Evolutionary conservation across 2,797 vertebrate species (phyloP), one percentile per base, ranked within the genome.

Genomic region (Acrossocheilus wenchowensis): DNA sequence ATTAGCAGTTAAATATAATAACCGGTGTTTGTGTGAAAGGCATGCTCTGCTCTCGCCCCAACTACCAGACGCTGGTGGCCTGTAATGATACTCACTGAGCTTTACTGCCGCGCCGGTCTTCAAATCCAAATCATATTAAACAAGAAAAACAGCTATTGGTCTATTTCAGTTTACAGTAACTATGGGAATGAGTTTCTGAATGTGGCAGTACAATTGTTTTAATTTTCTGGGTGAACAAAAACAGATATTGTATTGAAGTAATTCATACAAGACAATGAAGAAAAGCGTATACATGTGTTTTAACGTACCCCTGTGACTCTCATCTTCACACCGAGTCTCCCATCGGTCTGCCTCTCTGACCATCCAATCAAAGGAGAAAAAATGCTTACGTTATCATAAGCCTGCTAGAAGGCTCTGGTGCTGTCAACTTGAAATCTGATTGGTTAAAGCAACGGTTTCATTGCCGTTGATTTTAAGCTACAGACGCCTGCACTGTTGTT

Each of bases 1-100:
- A n/a, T 84, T 78, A 84, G 73, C 48, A 54, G 54, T 75, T 64
- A 75, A 34, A 75, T 69, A 69, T 69, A 21, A 84, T 68, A 10
- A 66, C 52, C 45, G 23, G 74, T 71, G 62, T 78, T 3, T 64
- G 43, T 66, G 41, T 26, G 26, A 57, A 26, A 64, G 57, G 34
- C 52, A n/a, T 43, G 62, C 43, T 69, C 50, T 9, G 50, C 48
- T 50, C 52, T 74, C n/a, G 62, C 26, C 26, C 30, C 2, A 17
- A 26, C 9, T 5, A 45, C n/a, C 19, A 54, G 64, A 81, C 30
- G 54, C 81, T 54, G 17, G 34, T 57, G 66, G 14, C 7, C 81
- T 45, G 50, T 30, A 72, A 30, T 73, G 69, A 60, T 23, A 30
- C 12, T 57, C 36, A 11, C 26, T 52, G 54, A 23, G n/a, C 54